Evolutionary conservation across 2,797 vertebrate species (phyloP).

Genomic region (Peromyscus melanophrys): DNA sequence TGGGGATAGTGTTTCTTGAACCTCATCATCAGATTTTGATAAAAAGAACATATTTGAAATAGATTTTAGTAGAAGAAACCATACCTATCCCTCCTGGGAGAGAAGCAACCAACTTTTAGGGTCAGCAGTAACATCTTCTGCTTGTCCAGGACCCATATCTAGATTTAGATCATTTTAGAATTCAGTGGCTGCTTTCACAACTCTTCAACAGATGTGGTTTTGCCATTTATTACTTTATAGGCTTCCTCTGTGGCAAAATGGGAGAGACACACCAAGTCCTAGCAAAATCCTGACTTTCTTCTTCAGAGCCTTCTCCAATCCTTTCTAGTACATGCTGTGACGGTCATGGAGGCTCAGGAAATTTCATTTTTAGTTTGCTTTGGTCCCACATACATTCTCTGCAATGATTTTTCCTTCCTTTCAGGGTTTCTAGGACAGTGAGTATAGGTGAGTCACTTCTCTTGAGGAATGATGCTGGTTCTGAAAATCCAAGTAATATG

Average conservation of each 20-base stretch:
- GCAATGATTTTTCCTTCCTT: background rate
- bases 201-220: background rate
- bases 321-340: background rate
- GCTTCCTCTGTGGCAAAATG: background rate
- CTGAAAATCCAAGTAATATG: background rate
- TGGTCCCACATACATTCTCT: background rate
- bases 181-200: background rate
- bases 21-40: background rate
- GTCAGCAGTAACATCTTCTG: background rate
- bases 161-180: background rate
- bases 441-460: background rate
- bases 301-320: background rate
- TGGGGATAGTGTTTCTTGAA: background rate
- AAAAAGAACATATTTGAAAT: background rate
- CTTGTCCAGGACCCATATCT: background rate
- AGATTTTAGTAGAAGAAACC: background rate
- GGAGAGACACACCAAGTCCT: background rate
- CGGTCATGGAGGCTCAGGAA: background rate
- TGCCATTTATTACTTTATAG: background rate
- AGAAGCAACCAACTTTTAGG: background rate
- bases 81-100: background rate
- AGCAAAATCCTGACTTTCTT: conserved; percentile 38
- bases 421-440: background rate
- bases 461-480: background rate
- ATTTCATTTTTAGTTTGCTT: conserved; percentile 37